Percentiles rank a stretch among this genome's conserved stretches.
These are phyloP conservation scores for Phragmatobia fuliginosa DNA, from an alignment of 2,888 invertebrate genomes.

Conservation along the genomic window DNA sequence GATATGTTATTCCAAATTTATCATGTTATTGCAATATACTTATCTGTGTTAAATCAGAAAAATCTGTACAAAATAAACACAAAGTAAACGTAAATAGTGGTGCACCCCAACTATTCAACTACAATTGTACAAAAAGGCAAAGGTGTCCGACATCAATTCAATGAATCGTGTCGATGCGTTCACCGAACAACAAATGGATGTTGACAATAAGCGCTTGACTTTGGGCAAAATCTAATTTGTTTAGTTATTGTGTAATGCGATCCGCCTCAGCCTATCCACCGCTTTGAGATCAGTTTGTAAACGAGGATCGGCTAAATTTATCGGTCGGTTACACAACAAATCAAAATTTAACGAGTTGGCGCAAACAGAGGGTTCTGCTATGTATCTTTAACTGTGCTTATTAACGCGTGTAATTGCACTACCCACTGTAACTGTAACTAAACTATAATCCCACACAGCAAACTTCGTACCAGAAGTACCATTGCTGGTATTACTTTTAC, in stretches of 20 bases:
- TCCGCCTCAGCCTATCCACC: conserved; percentile 67
- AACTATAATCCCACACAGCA: conserved; percentile 38
- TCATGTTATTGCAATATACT: background rate
- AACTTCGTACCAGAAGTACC: conserved; percentile 35
- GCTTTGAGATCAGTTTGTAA: conserved; percentile 69
- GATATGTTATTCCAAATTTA: background rate
- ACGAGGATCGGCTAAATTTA: conserved; percentile 74
- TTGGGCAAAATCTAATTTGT: conserved; percentile 86
- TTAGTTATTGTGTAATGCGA: conserved; percentile 85
- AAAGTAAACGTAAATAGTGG: conserved; percentile 17
- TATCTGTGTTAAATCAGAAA: background rate
- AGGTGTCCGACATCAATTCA: conserved; percentile 80
- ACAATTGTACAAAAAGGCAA: conserved; percentile 68
- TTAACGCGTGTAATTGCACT: conserved; percentile 80
- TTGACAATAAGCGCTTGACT: conserved; percentile 84
- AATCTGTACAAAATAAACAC: background rate
- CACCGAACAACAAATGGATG: conserved; percentile 79
- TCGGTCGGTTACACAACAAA: conserved; percentile 86
- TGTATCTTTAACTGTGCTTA: conserved; percentile 68
- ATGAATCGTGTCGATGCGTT: conserved; percentile 77
- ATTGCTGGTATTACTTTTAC: conserved; percentile 47
- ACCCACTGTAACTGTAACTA: conserved; percentile 66
- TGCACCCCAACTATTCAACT: conserved; percentile 21
- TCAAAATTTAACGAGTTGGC: conserved; percentile 84
- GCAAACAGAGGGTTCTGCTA: conserved; percentile 72